A percentile compares a stretch with the other conserved stretches of the same genome.
Conservation (phyloP, 2,888 invertebrate genomes). For the Elegia similella region DNA sequence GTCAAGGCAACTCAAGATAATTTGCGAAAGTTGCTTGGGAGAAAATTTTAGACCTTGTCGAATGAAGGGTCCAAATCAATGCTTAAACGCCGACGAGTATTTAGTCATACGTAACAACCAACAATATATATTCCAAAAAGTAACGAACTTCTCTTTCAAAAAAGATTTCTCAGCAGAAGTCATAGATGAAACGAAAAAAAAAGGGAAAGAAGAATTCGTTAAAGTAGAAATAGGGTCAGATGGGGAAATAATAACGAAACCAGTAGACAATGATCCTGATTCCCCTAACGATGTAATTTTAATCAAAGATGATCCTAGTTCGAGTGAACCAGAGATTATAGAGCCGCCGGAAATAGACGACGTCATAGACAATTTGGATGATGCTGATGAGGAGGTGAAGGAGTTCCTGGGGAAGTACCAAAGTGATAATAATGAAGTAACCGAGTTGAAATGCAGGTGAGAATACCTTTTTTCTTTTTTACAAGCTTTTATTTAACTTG, state of each 20-base stretch:
- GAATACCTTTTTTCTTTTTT: not conserved
- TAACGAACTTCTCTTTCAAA: constrained; percentile 41
- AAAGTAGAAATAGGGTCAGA: constrained; percentile 72
- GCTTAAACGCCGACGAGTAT: constrained; percentile 62
- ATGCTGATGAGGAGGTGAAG: constrained; percentile 69
- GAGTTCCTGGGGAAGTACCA: constrained; percentile 70
- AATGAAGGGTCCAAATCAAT: constrained; percentile 62
- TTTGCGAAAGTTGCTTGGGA: constrained; percentile 62
- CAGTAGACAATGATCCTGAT: constrained; percentile 44
- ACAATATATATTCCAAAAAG: constrained; percentile 70
- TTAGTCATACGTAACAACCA: constrained; percentile 72
- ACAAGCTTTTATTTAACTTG: too few relatives aligned
- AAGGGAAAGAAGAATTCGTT: constrained; percentile 52
- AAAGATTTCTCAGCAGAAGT: constrained; percentile 22
- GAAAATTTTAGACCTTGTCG: constrained; percentile 60
- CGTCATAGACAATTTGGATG: constrained; percentile 66
- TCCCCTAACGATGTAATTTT: constrained; percentile 48
- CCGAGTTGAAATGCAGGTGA: constrained; percentile 69
- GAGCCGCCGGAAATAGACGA: constrained; percentile 62
- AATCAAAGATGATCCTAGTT: constrained; percentile 49
- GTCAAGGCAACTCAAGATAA: constrained; percentile 61
- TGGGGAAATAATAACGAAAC: constrained; percentile 62
- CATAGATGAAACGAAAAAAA: constrained; percentile 32
- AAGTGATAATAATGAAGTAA: constrained; percentile 33
- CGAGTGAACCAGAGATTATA: constrained; percentile 67